phyloP scores from a whole-genome alignment of 1,140 invertebrate genomes.

The Cydia amplana region DNA sequence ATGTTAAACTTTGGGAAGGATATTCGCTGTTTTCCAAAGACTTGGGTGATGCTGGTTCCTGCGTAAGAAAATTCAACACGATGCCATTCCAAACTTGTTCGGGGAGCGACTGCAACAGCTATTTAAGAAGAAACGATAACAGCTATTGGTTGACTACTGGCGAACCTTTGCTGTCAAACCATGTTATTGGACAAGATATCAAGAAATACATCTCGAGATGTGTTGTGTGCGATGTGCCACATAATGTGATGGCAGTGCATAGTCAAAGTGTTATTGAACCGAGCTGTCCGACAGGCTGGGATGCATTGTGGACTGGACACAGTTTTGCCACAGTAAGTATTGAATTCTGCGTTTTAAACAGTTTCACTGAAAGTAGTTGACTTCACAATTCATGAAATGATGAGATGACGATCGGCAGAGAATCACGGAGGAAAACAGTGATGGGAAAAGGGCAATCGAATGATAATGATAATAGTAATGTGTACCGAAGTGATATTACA shows the following conservation, averaged over 20 bases:
- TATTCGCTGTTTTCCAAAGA: slow-evolving; percentile 98
- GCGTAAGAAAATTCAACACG: slow-evolving; percentile 95
- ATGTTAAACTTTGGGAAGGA: slow-evolving; percentile 95
- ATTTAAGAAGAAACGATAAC: slow-evolving; percentile 96
- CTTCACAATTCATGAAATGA: too few relatives aligned
- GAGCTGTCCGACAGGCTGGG: slow-evolving; percentile 96
- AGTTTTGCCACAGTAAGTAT: slow-evolving; percentile 97
- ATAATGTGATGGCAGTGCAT: slow-evolving; percentile 97
- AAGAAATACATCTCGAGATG: slow-evolving; percentile 95
- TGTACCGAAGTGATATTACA: too few relatives aligned
- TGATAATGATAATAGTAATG: too few relatives aligned
- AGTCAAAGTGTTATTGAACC: slow-evolving; percentile 95
- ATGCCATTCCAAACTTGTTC: slow-evolving; percentile 99
- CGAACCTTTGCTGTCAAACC: slow-evolving; percentile 95
- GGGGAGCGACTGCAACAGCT: too few relatives aligned
- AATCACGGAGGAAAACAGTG: too few relatives aligned
- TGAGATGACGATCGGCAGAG: too few relatives aligned
- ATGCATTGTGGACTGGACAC: slow-evolving; percentile 96
- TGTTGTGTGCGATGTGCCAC: slow-evolving; percentile 95
- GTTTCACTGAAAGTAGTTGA: too few relatives aligned
- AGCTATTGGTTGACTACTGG: slow-evolving; percentile 98
- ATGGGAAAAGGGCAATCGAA: too few relatives aligned
- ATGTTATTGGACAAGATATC: slow-evolving; percentile 91
- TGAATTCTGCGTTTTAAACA: slow-evolving; percentile 5
- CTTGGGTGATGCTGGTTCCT: slow-evolving; percentile 94